Evolutionary conservation across 2,113 vertebrate species (phyloP).

Genomic region (Guaruba guarouba): DNA sequence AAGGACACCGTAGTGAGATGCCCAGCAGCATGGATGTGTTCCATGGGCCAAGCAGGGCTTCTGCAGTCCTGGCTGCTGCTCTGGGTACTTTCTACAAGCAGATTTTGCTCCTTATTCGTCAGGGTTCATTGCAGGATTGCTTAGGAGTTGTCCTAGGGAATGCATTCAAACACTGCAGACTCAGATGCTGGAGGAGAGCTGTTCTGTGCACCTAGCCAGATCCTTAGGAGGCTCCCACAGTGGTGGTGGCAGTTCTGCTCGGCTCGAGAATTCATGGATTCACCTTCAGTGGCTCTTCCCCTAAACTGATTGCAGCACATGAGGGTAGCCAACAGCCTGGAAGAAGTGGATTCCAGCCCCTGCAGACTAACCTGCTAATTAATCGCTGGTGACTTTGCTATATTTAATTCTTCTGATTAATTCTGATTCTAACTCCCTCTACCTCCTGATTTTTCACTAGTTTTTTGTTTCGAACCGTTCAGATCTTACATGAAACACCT

Average conservation of each 20-base stretch:
- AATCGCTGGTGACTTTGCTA: neutral
- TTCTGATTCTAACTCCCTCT: neutral
- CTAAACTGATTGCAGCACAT: neutral
- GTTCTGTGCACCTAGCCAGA: fast-evolving
- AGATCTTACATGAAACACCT: neutral
- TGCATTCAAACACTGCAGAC: neutral
- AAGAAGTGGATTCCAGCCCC: neutral
- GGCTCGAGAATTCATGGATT: neutral
- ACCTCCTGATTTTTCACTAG: neutral
- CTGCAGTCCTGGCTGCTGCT: neutral
- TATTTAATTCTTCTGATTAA: neutral
- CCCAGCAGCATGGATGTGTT: neutral
- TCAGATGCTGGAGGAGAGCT: neutral
- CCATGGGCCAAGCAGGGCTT: neutral
- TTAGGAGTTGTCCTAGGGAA: neutral
- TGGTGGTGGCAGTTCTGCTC: neutral
- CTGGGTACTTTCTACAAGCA: neutral
- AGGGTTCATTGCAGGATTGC: neutral
- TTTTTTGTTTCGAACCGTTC: neutral
- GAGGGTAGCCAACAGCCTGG: neutral
- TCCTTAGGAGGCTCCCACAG: fast-evolving
- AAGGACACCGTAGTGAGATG: fast-evolving
- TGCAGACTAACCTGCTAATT: neutral
- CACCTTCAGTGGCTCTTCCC: neutral
- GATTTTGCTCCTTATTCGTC: neutral